phyloP scores from a whole-genome alignment of 2,113 vertebrate species.

The Sturnus vulgaris region DNA sequence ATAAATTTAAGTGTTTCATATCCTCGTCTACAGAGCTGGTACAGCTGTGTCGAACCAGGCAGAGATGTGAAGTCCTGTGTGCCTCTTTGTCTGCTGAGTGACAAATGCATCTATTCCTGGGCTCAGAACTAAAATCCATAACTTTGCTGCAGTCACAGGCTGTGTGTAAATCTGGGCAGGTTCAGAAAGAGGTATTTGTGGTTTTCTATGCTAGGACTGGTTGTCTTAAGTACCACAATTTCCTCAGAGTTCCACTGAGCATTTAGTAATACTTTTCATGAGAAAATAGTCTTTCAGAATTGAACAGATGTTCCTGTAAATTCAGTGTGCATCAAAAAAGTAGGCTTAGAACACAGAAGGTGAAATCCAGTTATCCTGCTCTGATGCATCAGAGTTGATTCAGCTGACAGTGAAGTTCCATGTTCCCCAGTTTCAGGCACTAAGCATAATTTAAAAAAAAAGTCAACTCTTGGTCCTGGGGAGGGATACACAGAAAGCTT shows the following conservation, averaged over 20 bases:
- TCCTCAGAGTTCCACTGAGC: neutral
- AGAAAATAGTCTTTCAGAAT: neutral
- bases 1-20: slow-evolving; percentile 36
- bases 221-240: neutral
- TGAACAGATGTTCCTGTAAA: neutral
- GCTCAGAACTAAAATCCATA: neutral
- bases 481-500: neutral
- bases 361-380: neutral
- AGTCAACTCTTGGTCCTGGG: neutral
- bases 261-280: neutral
- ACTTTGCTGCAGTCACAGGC: neutral
- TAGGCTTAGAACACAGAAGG: neutral
- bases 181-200: neutral
- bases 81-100: neutral
- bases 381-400: neutral
- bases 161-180: neutral
- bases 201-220: neutral
- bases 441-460: neutral
- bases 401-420: neutral
- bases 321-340: neutral
- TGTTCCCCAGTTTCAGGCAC: neutral
- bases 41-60: neutral
- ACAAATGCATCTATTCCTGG: neutral
- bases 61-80: neutral
- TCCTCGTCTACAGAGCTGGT: neutral